Percentiles rank a stretch among this genome's conserved stretches.
Conservation (phyloP, 2,797 vertebrate species). For the Aeoliscus strigatus region DNA sequence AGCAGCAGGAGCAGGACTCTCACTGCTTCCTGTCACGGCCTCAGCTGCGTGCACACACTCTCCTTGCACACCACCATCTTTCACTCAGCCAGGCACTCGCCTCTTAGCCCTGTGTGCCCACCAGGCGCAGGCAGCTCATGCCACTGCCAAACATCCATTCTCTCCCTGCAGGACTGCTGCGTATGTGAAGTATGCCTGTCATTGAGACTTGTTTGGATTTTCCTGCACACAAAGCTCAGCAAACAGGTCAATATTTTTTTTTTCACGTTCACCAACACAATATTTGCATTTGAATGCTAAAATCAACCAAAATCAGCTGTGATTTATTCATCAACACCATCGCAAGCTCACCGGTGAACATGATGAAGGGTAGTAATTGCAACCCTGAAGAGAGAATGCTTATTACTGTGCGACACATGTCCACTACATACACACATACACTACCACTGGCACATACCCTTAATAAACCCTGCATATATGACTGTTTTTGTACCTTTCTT, state of each 20-base stretch:
- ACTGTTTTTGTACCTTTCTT: constrained; percentile 21
- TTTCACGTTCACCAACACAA: constrained; percentile 14
- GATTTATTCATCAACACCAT: constrained; percentile 69
- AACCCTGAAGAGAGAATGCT: constrained; percentile 62
- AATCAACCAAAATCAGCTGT: constrained; percentile 74
- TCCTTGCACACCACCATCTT: constrained; percentile 63
- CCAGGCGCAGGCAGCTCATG: constrained; percentile 53
- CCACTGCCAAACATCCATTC: constrained; percentile 67
- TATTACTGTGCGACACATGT: constrained; percentile 42
- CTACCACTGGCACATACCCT: too few species aligned
- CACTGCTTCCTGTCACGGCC: constrained; percentile 70
- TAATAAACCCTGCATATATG: too few species aligned
- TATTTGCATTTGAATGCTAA: constrained; percentile 66
- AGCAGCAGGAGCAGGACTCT: constrained; percentile 57
- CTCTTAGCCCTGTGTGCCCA: constrained; percentile 62
- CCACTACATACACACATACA: constrained; percentile 27
- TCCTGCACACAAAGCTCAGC: not conserved
- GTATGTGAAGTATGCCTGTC: constrained; percentile 48
- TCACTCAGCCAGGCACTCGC: constrained; percentile 65
- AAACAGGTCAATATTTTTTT: constrained; percentile 35
- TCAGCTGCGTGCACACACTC: constrained; percentile 61
- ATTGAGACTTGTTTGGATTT: constrained; percentile 48
- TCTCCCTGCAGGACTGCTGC: constrained; percentile 49
- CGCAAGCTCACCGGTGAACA: constrained; percentile 58
- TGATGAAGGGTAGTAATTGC: constrained; percentile 70